Conservation (phyloP, 2,888 invertebrate species). For the Diaprepes abbreviatus region DNA sequence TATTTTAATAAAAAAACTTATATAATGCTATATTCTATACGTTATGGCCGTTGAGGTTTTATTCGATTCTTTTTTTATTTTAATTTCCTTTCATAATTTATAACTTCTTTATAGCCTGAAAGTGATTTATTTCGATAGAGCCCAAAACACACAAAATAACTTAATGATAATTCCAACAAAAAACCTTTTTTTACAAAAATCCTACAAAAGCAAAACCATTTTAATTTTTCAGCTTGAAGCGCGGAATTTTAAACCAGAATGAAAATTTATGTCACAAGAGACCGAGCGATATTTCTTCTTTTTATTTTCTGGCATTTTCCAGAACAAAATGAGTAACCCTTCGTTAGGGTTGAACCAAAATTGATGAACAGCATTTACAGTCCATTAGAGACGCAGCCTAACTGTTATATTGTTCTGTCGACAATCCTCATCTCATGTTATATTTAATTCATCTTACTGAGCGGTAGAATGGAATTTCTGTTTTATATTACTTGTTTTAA, state of each 20-base stretch:
- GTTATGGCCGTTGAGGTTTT: no score
- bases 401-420: conserved; percentile 48
- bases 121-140: not conserved
- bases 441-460: conserved; percentile 45
- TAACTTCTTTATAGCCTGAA: not conserved
- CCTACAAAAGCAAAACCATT: conserved; percentile 39
- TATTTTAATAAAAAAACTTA: no score
- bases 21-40: no score
- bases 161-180: conserved; percentile 10
- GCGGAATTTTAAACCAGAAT: conserved; percentile 44
- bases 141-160: conserved; percentile 12
- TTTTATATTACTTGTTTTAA: conserved; percentile 28
- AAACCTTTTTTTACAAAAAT: conserved; percentile 33
- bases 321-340: conserved; percentile 31
- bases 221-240: conserved; percentile 44
- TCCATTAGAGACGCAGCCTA: conserved; percentile 37
- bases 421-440: conserved; percentile 49
- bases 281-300: conserved; percentile 40
- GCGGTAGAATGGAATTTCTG: conserved; percentile 23
- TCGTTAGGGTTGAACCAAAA: conserved; percentile 38
- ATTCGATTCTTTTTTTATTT: not conserved
- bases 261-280: conserved; percentile 44
- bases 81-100: not conserved
- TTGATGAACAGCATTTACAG: conserved; percentile 42
- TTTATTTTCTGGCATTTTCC: conserved; percentile 40